phyloP scores from a whole-genome alignment of 2,888 invertebrate genomes.

The Galerucella nymphaeae region DNA sequence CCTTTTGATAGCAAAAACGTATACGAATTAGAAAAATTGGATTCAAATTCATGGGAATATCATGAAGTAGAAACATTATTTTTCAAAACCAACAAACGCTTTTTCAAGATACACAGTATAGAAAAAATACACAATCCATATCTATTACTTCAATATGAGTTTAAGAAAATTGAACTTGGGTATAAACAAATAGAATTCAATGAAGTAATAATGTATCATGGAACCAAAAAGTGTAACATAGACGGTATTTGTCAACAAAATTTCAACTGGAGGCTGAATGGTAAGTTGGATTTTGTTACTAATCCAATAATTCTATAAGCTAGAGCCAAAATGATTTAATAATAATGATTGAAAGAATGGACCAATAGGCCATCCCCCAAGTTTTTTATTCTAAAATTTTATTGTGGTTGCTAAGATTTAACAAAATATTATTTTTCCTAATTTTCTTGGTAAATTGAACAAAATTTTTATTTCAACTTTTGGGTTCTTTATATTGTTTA shows the following conservation, averaged over 20 bases:
- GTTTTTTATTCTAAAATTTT: too few species aligned
- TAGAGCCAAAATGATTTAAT: too few species aligned
- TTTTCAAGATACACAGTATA: conserved; percentile 15
- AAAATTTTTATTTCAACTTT: too few species aligned
- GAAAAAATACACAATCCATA: conserved; percentile 17
- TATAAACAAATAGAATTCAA: background rate
- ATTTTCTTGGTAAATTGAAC: too few species aligned
- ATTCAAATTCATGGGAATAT: conserved; percentile 7
- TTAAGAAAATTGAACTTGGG: conserved; percentile 8
- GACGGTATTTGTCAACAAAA: conserved; percentile 14
- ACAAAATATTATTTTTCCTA: too few species aligned
- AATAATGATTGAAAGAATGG: too few species aligned
- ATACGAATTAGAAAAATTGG: conserved; percentile 7
- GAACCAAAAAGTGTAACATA: conserved; percentile 8
- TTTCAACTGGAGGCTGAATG: conserved; percentile 18
- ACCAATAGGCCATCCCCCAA: too few species aligned
- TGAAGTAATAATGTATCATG: conserved; percentile 16
- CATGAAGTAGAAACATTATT: background rate
- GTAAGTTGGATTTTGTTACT: background rate
- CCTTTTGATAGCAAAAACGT: background rate
- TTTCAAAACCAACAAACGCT: conserved; percentile 12
- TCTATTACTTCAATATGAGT: conserved; percentile 13
- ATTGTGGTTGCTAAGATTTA: too few species aligned
- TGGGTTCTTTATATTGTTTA: too few species aligned
- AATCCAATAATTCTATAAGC: too few species aligned